Evolutionary conservation across 2,113 vertebrate species (phyloP), one percentile per base, ranked within the genome.

Genomic region (Eolophus roseicapilla): DNA sequence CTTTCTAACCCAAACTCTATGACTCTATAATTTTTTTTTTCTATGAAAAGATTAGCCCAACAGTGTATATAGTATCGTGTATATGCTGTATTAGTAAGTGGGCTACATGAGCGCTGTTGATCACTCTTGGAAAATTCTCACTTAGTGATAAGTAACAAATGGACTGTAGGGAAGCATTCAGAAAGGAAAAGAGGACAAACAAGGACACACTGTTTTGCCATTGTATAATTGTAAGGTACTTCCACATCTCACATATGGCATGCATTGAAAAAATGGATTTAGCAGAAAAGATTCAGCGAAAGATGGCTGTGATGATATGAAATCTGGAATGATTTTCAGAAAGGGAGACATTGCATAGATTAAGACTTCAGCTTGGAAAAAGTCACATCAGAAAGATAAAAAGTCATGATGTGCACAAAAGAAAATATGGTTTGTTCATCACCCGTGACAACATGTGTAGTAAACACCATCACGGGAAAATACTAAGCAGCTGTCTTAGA

Each of bases 361-460:
- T 47, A 53, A 57, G 33, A 71, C 13, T 71, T 65, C 35, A 55
- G 21, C 46, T 27, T 18, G 41, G 39, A 44, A 67, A 76, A 87
- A 78, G 23, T 12, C 41, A 63, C 16, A 47, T 73, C 24, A 50
- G 27, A 53, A 82, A 73, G 13, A 41, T 50, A 29, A 47, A 31
- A 60, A 65, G 33, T 31, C 20, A 43, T 27, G 52, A 62, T 6
- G 15, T 44, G 35, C 23, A 39, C 6, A 17, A 17, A 69, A 83
- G 27, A 49, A 67, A 55, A 23, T 20, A 25, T 7, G 8, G 33
- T 57, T 63, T 77, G 49, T 46, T 82, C n/a, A 35, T 43, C n/a
- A 41, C n/a, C 49, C 64, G 13, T 76, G 43, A 46, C 7, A 7
- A 35, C 2, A 3, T 0, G 1, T 7, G 8, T 23, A 65, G 17